phyloP scores from a whole-genome alignment of 2,113 vertebrate genomes.

The Opisthocomus hoazin region DNA sequence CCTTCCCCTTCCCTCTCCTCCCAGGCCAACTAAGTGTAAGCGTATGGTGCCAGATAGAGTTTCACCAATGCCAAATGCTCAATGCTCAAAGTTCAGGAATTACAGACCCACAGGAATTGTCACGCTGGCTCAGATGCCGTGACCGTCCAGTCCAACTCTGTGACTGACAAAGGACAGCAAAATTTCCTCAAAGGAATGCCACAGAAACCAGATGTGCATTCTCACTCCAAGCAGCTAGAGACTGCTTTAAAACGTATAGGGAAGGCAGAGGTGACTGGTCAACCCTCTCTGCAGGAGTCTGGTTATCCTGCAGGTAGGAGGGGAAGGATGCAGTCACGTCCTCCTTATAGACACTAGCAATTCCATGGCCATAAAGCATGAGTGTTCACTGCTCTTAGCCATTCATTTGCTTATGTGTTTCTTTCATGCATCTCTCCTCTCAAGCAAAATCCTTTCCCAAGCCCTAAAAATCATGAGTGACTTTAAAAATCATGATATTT shows the following conservation, averaged over 20 bases:
- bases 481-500: neutral
- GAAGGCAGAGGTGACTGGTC: neutral
- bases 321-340: neutral
- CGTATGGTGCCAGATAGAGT: neutral
- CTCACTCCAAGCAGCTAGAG: neutral
- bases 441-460: neutral
- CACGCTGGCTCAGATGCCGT: neutral
- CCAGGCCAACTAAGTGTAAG: neutral
- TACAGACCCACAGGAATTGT: neutral
- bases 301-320: neutral
- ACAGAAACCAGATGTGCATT: neutral
- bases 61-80: neutral
- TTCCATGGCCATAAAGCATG: rapidly evolving
- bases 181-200: neutral
- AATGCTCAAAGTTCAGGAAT: neutral
- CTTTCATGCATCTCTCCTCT: neutral
- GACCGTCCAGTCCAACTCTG: neutral
- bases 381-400: neutral
- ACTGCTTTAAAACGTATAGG: neutral
- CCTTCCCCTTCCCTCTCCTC: neutral
- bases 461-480: neutral
- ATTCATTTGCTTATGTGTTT: neutral
- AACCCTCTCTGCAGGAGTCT: neutral
- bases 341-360: neutral
- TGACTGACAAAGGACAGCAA: neutral